phyloP scores from a whole-genome alignment of 2,888 invertebrate genomes.

The Gryllus longicercus region DNA sequence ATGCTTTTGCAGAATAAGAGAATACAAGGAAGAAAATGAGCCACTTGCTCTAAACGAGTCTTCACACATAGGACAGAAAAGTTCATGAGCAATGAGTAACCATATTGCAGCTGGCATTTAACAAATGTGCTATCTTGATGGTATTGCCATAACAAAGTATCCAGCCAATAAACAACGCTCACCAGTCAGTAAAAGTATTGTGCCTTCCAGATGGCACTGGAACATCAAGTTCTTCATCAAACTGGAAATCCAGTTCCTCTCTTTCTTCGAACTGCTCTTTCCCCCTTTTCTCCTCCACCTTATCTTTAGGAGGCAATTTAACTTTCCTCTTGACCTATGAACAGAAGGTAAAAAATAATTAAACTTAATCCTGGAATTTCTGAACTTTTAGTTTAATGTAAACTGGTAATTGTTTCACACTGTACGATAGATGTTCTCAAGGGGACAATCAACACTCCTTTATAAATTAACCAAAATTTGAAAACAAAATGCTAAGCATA shows the following conservation, averaged over 20 bases:
- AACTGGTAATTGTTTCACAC: too few species aligned
- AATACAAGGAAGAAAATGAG: not conserved
- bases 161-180: constrained; percentile 40
- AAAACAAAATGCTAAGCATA: not conserved
- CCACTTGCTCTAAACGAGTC: constrained; percentile 20
- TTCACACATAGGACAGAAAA: not conserved
- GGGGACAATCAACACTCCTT: too few species aligned
- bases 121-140: not conserved
- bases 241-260: constrained; percentile 93
- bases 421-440: too few species aligned
- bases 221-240: constrained; percentile 89
- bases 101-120: not conserved
- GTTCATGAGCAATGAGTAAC: too few species aligned
- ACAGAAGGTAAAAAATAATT: not conserved
- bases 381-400: too few species aligned
- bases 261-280: constrained; percentile 47
- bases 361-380: too few species aligned
- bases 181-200: constrained; percentile 79
- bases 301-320: constrained; percentile 43
- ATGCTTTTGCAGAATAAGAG: too few species aligned
- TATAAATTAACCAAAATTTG: too few species aligned
- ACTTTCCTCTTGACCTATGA: constrained; percentile 49
- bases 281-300: constrained; percentile 38
- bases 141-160: not conserved
- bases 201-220: constrained; percentile 71